phyloP scores from a whole-genome alignment of 1,140 invertebrate species.

The Sitobion miscanthi region DNA sequence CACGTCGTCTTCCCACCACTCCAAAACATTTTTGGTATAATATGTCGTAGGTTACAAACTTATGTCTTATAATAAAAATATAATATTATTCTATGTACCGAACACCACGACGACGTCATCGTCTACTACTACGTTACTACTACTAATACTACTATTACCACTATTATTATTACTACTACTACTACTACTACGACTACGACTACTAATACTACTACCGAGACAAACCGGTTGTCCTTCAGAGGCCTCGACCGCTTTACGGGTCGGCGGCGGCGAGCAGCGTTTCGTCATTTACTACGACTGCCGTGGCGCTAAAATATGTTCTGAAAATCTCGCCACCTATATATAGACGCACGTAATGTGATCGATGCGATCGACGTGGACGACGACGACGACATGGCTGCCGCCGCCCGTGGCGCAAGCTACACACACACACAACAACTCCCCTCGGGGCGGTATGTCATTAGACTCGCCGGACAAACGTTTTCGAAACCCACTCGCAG shows the following conservation, averaged over 20 bases:
- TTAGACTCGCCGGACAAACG: neutral
- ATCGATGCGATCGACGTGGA: neutral
- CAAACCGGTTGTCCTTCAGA: constrained; percentile 51
- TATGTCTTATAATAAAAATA: neutral
- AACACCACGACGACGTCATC: neutral
- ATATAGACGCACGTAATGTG: neutral
- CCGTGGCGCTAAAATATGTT: constrained; percentile 29
- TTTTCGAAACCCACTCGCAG: neutral
- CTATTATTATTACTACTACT: neutral
- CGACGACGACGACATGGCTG: neutral
- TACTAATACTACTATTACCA: neutral
- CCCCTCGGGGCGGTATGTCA: neutral
- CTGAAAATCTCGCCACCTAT: neutral
- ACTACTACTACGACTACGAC: neutral
- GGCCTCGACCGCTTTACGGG: neutral
- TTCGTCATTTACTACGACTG: neutral
- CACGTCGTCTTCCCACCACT: neutral
- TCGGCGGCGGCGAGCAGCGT: neutral
- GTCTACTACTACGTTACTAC: neutral
- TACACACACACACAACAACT: neutral
- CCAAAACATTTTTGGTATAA: no score
- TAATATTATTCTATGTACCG: neutral
- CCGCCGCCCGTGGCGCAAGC: neutral
- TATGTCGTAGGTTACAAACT: neutral
- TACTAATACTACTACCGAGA: neutral